phyloP scores from a whole-genome alignment of 2,797 vertebrate species.

The Lindbergichthys nudifrons region DNA sequence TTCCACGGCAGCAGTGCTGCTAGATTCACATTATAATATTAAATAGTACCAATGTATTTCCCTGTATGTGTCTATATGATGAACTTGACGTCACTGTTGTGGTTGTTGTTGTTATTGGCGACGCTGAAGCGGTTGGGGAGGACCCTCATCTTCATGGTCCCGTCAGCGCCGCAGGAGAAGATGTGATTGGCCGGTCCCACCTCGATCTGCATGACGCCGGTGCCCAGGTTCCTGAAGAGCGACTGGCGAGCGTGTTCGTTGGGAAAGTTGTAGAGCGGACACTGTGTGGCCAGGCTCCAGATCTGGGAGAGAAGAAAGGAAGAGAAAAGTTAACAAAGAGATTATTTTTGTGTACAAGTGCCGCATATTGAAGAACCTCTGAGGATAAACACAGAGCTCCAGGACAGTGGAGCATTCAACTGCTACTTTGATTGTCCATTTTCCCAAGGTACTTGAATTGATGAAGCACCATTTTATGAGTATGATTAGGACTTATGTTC shows the following conservation, averaged over 20 bases:
- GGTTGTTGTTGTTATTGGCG: constrained; percentile 72
- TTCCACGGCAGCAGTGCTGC: not conserved
- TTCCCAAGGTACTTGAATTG: too few relatives aligned
- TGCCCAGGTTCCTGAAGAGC: constrained; percentile 97
- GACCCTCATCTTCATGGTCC: constrained; percentile 97
- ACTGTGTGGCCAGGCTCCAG: constrained; percentile 91
- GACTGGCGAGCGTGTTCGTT: constrained; percentile 97
- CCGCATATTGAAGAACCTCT: not conserved
- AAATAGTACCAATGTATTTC: not conserved
- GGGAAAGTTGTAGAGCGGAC: constrained; percentile 90
- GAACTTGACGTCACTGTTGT: constrained; percentile 90
- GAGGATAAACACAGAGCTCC: not conserved
- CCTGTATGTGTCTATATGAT: constrained; percentile 82
- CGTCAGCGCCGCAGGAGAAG: constrained; percentile 98
- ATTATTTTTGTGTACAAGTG: not conserved
- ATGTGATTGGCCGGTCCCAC: constrained; percentile 93
- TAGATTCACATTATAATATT: constrained; percentile 15
- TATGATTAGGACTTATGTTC: too few relatives aligned
- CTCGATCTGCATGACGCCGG: constrained; percentile 98
- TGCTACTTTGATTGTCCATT: too few relatives aligned
- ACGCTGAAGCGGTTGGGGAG: constrained; percentile 90
- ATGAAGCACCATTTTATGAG: not conserved
- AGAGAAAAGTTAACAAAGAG: not conserved
- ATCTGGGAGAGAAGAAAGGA: constrained; percentile 73
- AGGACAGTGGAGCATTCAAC: too few relatives aligned